Base-by-base conservation (phyloP, 1,140 invertebrate species). In the Diprion similis region DNA sequence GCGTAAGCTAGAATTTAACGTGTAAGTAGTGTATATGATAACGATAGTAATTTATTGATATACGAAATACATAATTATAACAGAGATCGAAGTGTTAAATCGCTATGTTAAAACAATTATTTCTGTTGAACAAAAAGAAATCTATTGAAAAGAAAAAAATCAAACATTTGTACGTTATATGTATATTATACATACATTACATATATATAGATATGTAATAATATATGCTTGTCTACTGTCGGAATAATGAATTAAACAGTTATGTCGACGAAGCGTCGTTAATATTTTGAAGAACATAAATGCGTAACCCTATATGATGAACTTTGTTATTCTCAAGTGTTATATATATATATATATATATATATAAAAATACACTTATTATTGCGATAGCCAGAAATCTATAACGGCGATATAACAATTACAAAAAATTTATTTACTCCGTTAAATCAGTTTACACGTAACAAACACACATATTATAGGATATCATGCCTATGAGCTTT, bases 1-100 rank as follows among this genome's bases (percentile, higher is more conserved):
- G 24, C 6, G 11, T 59, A 59, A 59, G 51, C 11, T 59, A 59
- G 4, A 37, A 37, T 37, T 47, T 82, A 81, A 80, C 75, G 68
- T 87, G 84, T 86, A 88, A 84, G 84, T 88, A 87, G 84, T 87
- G 85, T 88, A 86, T 37, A 37, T 76, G 79, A 86, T 85, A 86
- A 84, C 71, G 65, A 71, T 84, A 83, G 77, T 85, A 82, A 81
- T 75, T 76, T 78, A 76, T 24, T 68, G 15, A n/a, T 67, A 37
- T 37, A 67, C 46, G 15, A 78, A 59, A 79, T 78, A 76, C 77
- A 78, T 76, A 76, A 71, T 74, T 78, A 70, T 47, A 72, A 74
- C 75, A 18, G n/a, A 69, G 46, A 59, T 65, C 24, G 11, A 18
- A 46, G 51, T 48, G 37, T 37, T 37, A 6, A 37, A 37, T 37